phyloP scores from a whole-genome alignment of 2,797 vertebrate species.

The Morus bassanus region DNA sequence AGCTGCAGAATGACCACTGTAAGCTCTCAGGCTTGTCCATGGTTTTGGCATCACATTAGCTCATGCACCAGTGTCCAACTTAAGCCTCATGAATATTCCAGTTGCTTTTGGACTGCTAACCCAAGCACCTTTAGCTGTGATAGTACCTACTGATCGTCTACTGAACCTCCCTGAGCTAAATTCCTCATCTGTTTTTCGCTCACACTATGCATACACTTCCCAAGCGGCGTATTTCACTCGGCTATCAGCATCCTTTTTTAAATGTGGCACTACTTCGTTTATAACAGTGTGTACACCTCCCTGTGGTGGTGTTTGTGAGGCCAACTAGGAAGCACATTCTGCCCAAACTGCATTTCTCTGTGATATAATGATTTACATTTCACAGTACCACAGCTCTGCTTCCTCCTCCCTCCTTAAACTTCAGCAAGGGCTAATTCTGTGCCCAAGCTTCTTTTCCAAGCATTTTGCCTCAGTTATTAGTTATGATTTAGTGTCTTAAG shows the following conservation, averaged over 20 bases:
- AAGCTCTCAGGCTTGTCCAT: not conserved
- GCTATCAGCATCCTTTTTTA: not conserved
- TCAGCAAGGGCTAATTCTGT: not conserved
- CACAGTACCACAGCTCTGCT: not conserved
- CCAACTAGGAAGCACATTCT: not conserved
- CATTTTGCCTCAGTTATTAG: not conserved
- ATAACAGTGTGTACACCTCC: not conserved
- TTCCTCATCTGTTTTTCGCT: not conserved
- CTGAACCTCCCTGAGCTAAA: not conserved
- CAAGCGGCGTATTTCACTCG: not conserved
- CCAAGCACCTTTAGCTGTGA: not conserved
- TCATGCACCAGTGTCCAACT: not conserved
- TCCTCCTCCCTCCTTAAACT: not conserved
- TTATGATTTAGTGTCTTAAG: not conserved
- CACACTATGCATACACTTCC: not conserved
- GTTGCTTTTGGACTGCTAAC: not conserved
- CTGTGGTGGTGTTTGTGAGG: not conserved
- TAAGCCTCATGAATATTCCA: not conserved
- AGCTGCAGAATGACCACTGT: not conserved
- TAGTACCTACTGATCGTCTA: not conserved
- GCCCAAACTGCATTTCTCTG: not conserved
- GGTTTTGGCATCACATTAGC: not conserved
- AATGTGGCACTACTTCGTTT: not conserved
- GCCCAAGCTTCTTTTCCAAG: not conserved
- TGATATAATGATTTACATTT: not conserved